Evolutionary conservation across 2,888 invertebrate species (phyloP), one percentile per base, ranked within the genome.

Genomic region (Sinhomidia bicolor): DNA sequence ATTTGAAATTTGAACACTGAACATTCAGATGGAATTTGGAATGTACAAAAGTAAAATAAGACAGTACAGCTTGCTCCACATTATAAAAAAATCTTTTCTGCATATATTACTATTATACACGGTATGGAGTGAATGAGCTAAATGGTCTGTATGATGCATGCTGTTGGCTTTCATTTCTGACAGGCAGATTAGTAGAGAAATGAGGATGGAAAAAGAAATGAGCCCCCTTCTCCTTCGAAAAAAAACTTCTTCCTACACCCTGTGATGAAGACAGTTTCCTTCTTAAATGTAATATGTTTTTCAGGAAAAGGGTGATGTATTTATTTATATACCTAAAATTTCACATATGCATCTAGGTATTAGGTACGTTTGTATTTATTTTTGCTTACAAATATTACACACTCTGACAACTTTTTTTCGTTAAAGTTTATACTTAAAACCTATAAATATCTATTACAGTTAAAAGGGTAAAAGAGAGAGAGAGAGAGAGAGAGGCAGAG

Each of bases 91-190:
- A 76, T 47, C 44, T 47, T 12, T 23, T 74, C 14, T 26, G 36
- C 47, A 71, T n/a, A n/a, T n/a, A n/a, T n/a, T n/a, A n/a, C n/a
- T n/a, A n/a, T n/a, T n/a, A n/a, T n/a, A 4, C 9, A 54, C 51
- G 29, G 76, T 76, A 87, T 65, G 54, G 65, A 83, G 79, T 80
- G 84, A 83, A 84, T 84, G 51, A 83, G 57, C 82, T 88, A 88
- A 88, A 88, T 88, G 88, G 83, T 71, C 88, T 88, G 88, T 88
- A 84, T 88, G 88, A 88, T 88, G 60, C 80, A 88, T 88, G 80
- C 44, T 84, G 83, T 88, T 84, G 83, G 88, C 88, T 88, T 88
- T 88, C 84, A 83, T 51, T 84, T 88, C 79, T 88, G 88, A 88
- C 88, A 88, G 80, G 57, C 65, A 84, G 88, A 88, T 88, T 84